Percentiles rank a stretch among this genome's conserved stretches.
Evolutionary conservation across 1,140 invertebrate genomes (phyloP).

Genomic region (Musca vetustissima): DNA sequence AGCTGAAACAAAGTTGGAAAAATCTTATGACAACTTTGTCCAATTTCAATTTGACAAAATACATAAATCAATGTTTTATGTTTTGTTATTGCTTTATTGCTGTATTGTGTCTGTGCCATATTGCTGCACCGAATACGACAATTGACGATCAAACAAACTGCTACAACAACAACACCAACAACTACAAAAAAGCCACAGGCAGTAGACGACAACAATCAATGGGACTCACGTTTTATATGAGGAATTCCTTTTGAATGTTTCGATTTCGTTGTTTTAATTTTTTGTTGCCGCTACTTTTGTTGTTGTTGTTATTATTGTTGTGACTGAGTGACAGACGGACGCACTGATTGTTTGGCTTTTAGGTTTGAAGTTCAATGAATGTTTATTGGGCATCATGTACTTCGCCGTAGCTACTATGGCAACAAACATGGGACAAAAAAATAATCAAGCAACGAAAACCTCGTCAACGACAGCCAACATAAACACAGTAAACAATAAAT

Average conservation of each 20-base stretch:
- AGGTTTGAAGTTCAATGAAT: conserved; percentile 41
- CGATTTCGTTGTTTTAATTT: conserved; percentile 28
- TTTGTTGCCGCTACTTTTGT: conserved; percentile 23
- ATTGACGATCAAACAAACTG: neutral
- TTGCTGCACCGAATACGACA: neutral
- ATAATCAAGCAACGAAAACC: conserved; percentile 13
- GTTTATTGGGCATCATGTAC: conserved; percentile 24
- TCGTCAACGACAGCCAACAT: neutral
- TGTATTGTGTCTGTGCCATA: conserved; percentile 43
- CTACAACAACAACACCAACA: neutral
- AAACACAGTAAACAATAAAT: conserved; percentile 19
- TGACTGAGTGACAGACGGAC: conserved; percentile 18
- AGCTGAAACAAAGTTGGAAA: no score
- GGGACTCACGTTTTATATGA: neutral
- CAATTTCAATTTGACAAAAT: conserved; percentile 24
- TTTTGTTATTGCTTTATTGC: conserved; percentile 26
- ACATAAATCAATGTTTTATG: conserved; percentile 25
- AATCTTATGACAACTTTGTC: conserved; percentile 23
- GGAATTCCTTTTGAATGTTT: conserved; percentile 18
- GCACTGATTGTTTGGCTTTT: no score
- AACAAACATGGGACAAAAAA: conserved; percentile 28
- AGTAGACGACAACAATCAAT: neutral
- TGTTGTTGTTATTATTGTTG: conserved; percentile 28
- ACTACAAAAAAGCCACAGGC: neutral
- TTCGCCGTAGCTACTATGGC: conserved; percentile 28